Evolutionary conservation across 2,797 vertebrate genomes (phyloP).

Genomic region (Poeciliopsis infans): DNA sequence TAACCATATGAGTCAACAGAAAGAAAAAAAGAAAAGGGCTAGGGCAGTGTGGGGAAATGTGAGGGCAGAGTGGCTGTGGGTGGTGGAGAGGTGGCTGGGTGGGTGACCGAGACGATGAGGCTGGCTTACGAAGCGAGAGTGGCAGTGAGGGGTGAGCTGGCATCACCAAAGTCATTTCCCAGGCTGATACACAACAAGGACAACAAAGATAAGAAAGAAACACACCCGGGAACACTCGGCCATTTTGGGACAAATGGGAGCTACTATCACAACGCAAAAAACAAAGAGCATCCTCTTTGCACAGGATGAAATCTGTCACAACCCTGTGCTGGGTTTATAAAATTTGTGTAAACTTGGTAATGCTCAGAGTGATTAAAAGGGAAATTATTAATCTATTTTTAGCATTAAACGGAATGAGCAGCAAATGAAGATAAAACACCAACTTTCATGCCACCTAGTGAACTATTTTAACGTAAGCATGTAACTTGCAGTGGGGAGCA

Average conservation of each 20-base stretch:
- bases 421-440: constrained; percentile 64
- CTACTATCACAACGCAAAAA: constrained; percentile 31
- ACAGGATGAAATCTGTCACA: constrained; percentile 38
- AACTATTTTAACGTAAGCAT: constrained; percentile 34
- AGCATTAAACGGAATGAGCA: constrained; percentile 68
- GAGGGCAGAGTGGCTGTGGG: constrained; percentile 28
- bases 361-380: constrained; percentile 68
- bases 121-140: constrained; percentile 83
- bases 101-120: constrained; percentile 76
- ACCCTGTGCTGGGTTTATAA: constrained; percentile 8
- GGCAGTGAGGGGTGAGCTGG: constrained; percentile 89
- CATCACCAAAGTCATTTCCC: constrained; percentile 91
- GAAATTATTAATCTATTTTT: constrained; percentile 22
- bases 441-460: constrained; percentile 64
- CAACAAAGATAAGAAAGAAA: constrained; percentile 73
- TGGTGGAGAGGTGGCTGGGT: constrained; percentile 44
- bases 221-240: constrained; percentile 63
- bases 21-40: constrained; percentile 41
- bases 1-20: constrained; percentile 77
- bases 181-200: constrained; percentile 78
- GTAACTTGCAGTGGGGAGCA: constrained; percentile 47
- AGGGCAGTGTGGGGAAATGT: constrained; percentile 27
- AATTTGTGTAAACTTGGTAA: constrained; percentile 68
- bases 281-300: constrained; percentile 35
- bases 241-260: constrained; percentile 44